A percentile compares a stretch with the other conserved stretches of the same genome.
Conservation (phyloP, 1,140 invertebrate genomes). For the Bombyx mori region ASM3026992v2 NC_085115.1:7293501-7294000, state of each 20-base stretch:
- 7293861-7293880: too few species aligned
- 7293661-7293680: conserved; percentile 41
- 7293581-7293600: conserved; percentile 70
- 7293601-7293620: conserved; percentile 67
- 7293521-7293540: conserved; percentile 30
- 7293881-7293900: too few species aligned
- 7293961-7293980: conserved; percentile 24
- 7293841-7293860: too few species aligned
- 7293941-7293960: conserved; percentile 26
- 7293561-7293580: conserved; percentile 60
- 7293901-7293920: too few species aligned
- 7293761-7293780: neutral
- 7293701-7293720: conserved; percentile 27
- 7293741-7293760: conserved; percentile 8
- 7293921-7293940: neutral
- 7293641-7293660: conserved; percentile 51
- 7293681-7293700: conserved; percentile 42
- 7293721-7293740: conserved; percentile 19
- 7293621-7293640: conserved; percentile 55
- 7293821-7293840: too few species aligned
- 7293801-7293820: too few species aligned
- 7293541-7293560: conserved; percentile 61
- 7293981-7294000: conserved; percentile 29
- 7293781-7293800: too few species aligned
- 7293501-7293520: conserved; percentile 37